Percentiles rank a stretch among this genome's conserved stretches.
These are phyloP conservation scores for Akabosia matsudoensis DNA, from an alignment of 1,140 invertebrate genomes.

Conservation along the genomic window DNA sequence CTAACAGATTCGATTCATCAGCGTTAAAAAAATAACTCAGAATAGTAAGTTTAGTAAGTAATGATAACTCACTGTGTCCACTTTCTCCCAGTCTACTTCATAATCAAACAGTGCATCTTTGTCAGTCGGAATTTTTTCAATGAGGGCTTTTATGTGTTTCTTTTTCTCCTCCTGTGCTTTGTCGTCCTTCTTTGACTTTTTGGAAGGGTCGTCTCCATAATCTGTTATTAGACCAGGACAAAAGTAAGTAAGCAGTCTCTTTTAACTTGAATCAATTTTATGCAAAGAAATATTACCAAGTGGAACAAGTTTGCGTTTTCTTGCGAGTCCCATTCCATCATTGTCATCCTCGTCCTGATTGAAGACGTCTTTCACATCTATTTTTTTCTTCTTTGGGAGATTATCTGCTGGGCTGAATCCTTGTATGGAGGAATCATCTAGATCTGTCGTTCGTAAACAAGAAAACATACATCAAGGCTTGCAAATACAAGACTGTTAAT, in stretches of 20 bases:
- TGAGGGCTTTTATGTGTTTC: constrained; percentile 88
- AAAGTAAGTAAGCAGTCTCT: constrained; percentile 9
- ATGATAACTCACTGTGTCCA: constrained; percentile 65
- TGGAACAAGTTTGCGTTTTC: constrained; percentile 80
- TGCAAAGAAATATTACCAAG: constrained; percentile 58
- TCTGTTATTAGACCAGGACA: constrained; percentile 43
- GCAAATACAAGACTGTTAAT: too few relatives aligned
- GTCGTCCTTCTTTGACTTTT: constrained; percentile 60
- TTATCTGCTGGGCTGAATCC: constrained; percentile 37
- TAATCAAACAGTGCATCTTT: constrained; percentile 94
- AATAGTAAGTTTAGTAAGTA: not conserved
- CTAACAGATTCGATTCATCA: constrained; percentile 52
- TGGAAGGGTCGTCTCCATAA: constrained; percentile 60
- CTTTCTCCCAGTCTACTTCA: constrained; percentile 84
- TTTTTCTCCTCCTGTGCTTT: constrained; percentile 90
- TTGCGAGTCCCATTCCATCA: constrained; percentile 56
- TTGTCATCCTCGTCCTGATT: constrained; percentile 86
- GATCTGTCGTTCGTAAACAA: not conserved
- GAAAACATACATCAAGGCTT: too few relatives aligned
- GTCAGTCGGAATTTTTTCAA: constrained; percentile 96
- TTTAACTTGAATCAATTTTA: constrained; percentile 9
- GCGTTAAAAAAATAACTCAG: not conserved
- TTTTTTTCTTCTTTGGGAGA: constrained; percentile 65
- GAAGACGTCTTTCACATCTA: constrained; percentile 84
- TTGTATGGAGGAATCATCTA: constrained; percentile 43